Base-by-base conservation (phyloP, 2,797 vertebrate species). In the Galaxias olidus region DNA sequence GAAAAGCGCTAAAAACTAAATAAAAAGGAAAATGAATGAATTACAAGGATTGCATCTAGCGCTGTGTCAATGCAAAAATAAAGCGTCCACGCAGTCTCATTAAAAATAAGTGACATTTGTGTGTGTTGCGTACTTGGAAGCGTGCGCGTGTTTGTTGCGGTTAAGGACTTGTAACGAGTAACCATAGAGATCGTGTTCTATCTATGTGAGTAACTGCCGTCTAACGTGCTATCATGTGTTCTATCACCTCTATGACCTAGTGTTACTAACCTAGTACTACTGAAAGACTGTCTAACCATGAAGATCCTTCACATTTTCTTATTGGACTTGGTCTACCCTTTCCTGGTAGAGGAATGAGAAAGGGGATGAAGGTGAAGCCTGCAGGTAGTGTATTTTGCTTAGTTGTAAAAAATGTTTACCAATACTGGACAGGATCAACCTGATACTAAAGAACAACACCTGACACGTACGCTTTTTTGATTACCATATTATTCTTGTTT, bases 341-440 rank as follows among this genome's bases (percentile, higher is more conserved):
- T 51, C 52, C 42, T 49, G 44, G 46, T 45, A 41, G 48, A 60
- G 44, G 64, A 42, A 61, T 61, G 30, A 53, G 52, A 66, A 55
- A 65, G 66, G 72, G 73, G 71, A 68, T 74, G 68, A 81, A 57
- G 41, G 73, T 80, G 50, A 64, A 61, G 62, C 80, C 78, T 67
- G 71, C 71, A 81, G 79, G 80, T 84, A 80, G 20, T 51, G 20
- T 1, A 41, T 55, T 5, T 55, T 5, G 57, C 41, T 45, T 41
- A 18, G 7, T 48, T 55, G 20, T 45, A 11, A 52, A 7, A 15
- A 45, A 10, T 45, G 13, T 20, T 17, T 7, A 43, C 46, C 9
- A 8, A 19, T 60, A 10, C 14, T 45, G 42, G 53, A n/a, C 17
- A 9, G 1, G 19, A 17, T 17, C 10, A 0, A 70, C 48, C 5